These are phyloP conservation scores for Hermodice carunculata DNA, from an alignment of 2,888 invertebrate genomes.

Conservation along the genomic window DNA sequence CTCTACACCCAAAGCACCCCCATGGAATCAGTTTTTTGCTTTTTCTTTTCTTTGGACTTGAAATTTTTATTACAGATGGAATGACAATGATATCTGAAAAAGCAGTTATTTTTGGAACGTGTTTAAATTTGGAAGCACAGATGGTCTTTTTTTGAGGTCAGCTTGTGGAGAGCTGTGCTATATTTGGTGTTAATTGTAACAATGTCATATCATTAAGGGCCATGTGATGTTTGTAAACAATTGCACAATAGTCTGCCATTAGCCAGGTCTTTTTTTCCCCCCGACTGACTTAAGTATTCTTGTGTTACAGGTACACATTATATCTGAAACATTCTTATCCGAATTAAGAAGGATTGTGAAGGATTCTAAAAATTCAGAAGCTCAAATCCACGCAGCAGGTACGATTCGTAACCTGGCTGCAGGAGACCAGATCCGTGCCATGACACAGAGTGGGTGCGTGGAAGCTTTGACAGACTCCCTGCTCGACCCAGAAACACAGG, in stretches of 20 bases:
- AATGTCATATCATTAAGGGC: background rate
- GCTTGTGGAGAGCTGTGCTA: background rate
- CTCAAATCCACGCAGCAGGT: slow-evolving; percentile 60
- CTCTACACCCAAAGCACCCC: no score
- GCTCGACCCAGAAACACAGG: slow-evolving; percentile 40
- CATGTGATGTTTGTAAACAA: background rate
- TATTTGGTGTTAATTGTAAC: background rate
- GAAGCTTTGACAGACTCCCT: slow-evolving; percentile 49
- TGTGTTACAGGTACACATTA: slow-evolving; percentile 46
- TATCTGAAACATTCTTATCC: slow-evolving; percentile 49
- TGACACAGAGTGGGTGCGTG: slow-evolving; percentile 49
- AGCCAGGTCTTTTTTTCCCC: background rate
- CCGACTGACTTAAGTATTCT: no score
- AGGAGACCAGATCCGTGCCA: slow-evolving; percentile 48
- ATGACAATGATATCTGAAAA: no score
- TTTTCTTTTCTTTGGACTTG: no score
- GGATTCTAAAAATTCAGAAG: slow-evolving; percentile 48
- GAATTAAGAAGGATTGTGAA: slow-evolving; percentile 47
- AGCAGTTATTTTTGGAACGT: no score
- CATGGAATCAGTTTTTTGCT: no score
- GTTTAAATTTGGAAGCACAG: no score
- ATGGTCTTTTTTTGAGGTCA: no score
- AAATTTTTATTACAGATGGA: no score
- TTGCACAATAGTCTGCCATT: background rate
- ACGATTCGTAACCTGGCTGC: slow-evolving; percentile 59